These are phyloP conservation scores for Ptyas mucosa DNA, from an alignment of 2,113 vertebrate genomes.

Conservation along the genomic window DNA sequence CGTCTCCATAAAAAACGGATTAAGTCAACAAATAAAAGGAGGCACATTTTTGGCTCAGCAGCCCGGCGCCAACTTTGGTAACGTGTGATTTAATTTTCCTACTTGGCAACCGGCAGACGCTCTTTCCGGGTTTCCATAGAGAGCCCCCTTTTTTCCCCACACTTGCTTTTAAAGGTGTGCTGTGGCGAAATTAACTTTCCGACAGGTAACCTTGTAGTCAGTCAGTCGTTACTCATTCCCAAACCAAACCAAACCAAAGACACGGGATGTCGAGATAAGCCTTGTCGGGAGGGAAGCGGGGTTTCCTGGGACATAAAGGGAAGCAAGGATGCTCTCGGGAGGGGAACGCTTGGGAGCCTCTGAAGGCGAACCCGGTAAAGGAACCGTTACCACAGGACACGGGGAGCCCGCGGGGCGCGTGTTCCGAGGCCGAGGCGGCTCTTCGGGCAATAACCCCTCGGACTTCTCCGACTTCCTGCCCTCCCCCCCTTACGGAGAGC, in stretches of 20 bases:
- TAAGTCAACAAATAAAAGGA: too few species aligned
- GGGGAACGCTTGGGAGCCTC: too few species aligned
- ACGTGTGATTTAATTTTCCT: not conserved
- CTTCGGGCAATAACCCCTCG: conserved; percentile 38
- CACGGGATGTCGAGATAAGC: too few species aligned
- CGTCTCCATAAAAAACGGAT: not conserved
- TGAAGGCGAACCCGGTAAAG: fast-evolving
- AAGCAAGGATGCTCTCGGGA: not conserved
- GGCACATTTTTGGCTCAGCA: not conserved
- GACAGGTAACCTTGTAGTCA: not conserved
- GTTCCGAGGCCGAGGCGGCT: conserved; percentile 12
- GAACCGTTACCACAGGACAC: not conserved
- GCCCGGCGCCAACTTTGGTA: not conserved
- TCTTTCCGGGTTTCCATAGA: not conserved
- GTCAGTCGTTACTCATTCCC: not conserved
- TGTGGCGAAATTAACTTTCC: not conserved
- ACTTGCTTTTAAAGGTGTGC: not conserved
- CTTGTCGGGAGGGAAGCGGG: too few species aligned
- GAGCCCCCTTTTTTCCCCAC: not conserved
- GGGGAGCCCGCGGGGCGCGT: not conserved
- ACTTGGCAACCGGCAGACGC: not conserved
- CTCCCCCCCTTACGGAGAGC: conserved; percentile 35
- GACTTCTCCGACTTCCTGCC: conserved; percentile 10
- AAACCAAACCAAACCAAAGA: not conserved
- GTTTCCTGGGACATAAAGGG: not conserved